Evolutionary conservation across 2,888 invertebrate genomes (phyloP).

Genomic region (Metalampra italica): DNA sequence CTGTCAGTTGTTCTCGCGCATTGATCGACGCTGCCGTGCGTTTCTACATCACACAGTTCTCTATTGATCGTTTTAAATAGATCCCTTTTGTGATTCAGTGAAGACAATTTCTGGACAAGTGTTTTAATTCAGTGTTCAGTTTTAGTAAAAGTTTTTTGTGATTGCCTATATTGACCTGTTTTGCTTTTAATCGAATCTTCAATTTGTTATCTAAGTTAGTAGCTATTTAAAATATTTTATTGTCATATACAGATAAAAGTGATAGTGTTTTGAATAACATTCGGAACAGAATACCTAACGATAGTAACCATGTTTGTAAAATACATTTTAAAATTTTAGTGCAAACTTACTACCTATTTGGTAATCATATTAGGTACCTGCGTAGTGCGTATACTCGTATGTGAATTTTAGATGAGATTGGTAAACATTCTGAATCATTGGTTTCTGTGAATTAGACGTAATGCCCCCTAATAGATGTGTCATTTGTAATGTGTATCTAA

Average conservation of each 20-base stretch:
- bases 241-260: slow-evolving; percentile 48
- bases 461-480: slow-evolving; percentile 27
- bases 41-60: slow-evolving; percentile 20
- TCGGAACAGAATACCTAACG: slow-evolving; percentile 7
- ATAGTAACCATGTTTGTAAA: neutral
- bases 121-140: slow-evolving; percentile 12
- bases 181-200: slow-evolving; percentile 20
- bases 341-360: neutral
- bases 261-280: slow-evolving; percentile 57
- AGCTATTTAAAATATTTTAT: slow-evolving; percentile 33
- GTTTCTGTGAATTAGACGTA: slow-evolving; percentile 24
- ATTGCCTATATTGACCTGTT: neutral
- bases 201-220: slow-evolving; percentile 29
- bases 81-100: slow-evolving; percentile 44
- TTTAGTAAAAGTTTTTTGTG: slow-evolving; percentile 4
- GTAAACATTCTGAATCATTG: slow-evolving; percentile 10
- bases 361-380: neutral
- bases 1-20: slow-evolving; percentile 69
- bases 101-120: slow-evolving; percentile 23
- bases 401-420: neutral
- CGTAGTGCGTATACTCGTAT: no score
- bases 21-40: slow-evolving; percentile 49
- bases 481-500: slow-evolving; percentile 21
- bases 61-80: slow-evolving; percentile 52
- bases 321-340: no score